Conservation (phyloP, 2,797 vertebrate species). For the Sebastes cheni region DNA sequence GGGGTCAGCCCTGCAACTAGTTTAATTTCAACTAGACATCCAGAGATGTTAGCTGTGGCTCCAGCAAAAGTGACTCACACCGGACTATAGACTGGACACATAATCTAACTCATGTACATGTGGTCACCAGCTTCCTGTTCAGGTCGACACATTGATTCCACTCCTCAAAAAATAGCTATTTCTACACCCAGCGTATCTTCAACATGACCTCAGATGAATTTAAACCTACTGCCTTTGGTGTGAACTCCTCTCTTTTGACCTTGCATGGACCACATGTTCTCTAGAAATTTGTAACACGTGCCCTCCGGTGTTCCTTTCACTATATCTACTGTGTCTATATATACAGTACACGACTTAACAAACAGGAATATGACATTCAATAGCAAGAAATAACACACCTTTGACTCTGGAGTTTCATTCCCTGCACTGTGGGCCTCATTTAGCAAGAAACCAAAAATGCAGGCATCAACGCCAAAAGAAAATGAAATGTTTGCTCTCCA, state of each 20-base stretch:
- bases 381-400: not conserved
- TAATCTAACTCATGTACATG: not conserved
- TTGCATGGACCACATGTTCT: not conserved
- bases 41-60: not conserved
- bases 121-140: not conserved
- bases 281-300: not conserved
- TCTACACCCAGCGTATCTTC: not conserved
- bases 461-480: not conserved
- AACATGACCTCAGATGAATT: slow-evolving; percentile 5
- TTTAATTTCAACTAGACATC: not conserved
- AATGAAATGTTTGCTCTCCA: not conserved
- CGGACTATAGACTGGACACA: not conserved
- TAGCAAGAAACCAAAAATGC: not conserved
- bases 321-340: not conserved
- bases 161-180: not conserved
- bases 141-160: not conserved
- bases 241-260: slow-evolving; percentile 6
- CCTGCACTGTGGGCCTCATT: not conserved
- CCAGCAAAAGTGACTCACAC: not conserved
- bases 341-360: not conserved
- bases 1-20: not conserved
- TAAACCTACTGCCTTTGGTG: not conserved
- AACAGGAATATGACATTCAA: not conserved
- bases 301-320: not conserved
- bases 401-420: not conserved